Base-by-base conservation (phyloP, 2,113 vertebrate genomes). In the Bucco capensis region DNA sequence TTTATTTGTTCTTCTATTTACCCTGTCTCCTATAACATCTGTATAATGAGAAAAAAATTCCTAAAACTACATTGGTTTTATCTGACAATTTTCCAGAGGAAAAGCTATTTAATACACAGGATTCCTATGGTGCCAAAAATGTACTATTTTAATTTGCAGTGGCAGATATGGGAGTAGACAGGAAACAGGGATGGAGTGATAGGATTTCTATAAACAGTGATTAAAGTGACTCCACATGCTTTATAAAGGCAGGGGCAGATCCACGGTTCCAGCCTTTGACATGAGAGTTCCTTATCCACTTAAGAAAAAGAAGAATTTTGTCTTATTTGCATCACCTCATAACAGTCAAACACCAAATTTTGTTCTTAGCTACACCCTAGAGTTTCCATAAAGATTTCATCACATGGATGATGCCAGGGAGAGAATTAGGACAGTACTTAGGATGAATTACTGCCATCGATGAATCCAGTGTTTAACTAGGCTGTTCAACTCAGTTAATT, bases 151-250 rank as follows among this genome's bases (percentile, higher is more conserved):
- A 88, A 74, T 90, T 93, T 91, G n/a, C 53, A 65, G 17, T 31
- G 25, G 40, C 23, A 95, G 66, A 91, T 72, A 78, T 14, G 33
- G 25, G 60, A 88, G 30, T 28, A 78, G 83, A 49, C 38, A 93
- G 88, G 92, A 95, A 95, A 90, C 37, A 62, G 53, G 92, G 51
- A 95, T 89, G 24, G 69, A 86, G 22, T 80, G 88, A 86, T 62
- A 92, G 79, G 38, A 70, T 50, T 73, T 81, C 27, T 77, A 35
- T 40, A 81, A 94, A 86, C 86, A 86, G 25, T 81, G 38, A 25
- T 86, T 83, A 60, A 90, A 66, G 13, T 33, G 27, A 42, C 40
- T 92, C 15, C 44, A 50, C 61, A 53, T 71, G 51, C 27, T 81
- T 92, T 38, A 31, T 14, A 72, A 77, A 71, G 51, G 47, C 69